Evolutionary conservation across 1,140 invertebrate genomes (phyloP), one percentile per base, ranked within the genome.

Genomic region (Diorhabda elongata): DNA sequence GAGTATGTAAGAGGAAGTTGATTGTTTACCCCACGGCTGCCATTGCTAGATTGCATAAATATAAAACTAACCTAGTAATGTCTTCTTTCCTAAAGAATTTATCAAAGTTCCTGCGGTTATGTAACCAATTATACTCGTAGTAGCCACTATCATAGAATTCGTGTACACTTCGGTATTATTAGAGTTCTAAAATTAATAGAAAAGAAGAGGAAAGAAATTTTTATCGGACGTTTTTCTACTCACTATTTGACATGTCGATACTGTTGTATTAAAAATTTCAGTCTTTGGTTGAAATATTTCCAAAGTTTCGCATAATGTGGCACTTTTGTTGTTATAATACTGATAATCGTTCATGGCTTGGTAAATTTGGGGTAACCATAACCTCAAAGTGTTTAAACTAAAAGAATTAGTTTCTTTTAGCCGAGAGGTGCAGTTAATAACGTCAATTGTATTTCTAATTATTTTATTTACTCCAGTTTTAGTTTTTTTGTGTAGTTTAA

Each of bases 101-200:
- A 77, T 70, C 9, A 73, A 42, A 4, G 52, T 47, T 3, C 74
- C 64, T 3, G 71, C 73, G 6, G 71, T 26, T 41, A 71, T 43
- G 62, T 77, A 74, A 3, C 58, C 64, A 5, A 69, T 11, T 9
- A 74, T 69, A n/a, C 66, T 66, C 3, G 68, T 69, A 2, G 44
- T 64, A n/a, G 68, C 67, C 9, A 77, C 71, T n/a, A 77, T 76
- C 61, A 76, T 75, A 2, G 70, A 71, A 62, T 75, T 77, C 6
- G 61, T 69, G 44, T 77, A 77, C 45, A 77, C 72, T 2, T 64
- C 63, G 58, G 67, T 62, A 43, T 74, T 76, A 44, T 73, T 64
- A 41, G 64, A 58, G 69, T 75, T 76, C 76, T 75, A 57, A 47
- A 60, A 60, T 61, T 11, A 45, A 5, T 42, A 41, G 5, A 57